Conservation (phyloP, 2,797 vertebrate genomes). For the Microtus obscurus region DNA sequence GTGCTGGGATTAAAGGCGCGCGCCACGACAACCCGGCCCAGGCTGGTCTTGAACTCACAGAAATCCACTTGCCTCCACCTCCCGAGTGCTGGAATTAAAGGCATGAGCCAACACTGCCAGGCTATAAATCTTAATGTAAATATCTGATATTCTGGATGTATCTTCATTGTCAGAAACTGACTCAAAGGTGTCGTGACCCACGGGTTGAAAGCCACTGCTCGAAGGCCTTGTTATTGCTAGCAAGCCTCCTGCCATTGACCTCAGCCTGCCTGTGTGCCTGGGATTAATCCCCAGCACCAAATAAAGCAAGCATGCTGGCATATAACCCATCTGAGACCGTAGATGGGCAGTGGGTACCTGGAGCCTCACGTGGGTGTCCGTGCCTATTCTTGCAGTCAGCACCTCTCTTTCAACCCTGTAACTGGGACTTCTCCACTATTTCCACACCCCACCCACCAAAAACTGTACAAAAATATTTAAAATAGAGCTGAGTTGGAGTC, state of each 20-base stretch:
- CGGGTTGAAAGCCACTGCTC: neutral
- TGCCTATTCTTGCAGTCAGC: neutral
- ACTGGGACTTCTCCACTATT: neutral
- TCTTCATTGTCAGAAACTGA: neutral
- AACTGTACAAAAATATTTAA: neutral
- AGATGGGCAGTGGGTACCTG: neutral
- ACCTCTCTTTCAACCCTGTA: neutral
- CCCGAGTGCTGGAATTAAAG: too few relatives aligned
- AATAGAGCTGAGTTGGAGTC: neutral
- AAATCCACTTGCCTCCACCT: too few relatives aligned
- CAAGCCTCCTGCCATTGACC: neutral
- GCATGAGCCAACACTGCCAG: too few relatives aligned
- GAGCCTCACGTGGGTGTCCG: neutral
- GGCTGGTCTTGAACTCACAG: too few relatives aligned
- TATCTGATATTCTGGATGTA: neutral
- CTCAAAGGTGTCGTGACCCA: neutral
- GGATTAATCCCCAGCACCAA: neutral
- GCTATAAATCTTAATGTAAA: too few relatives aligned
- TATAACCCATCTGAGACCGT: neutral
- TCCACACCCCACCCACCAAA: neutral
- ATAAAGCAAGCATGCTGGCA: neutral
- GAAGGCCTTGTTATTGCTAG: neutral
- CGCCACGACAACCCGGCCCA: too few relatives aligned
- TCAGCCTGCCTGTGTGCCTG: neutral
- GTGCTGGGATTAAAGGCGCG: too few relatives aligned